Base-by-base conservation (phyloP, 2,113 vertebrate species). In the Nesoenas mayeri region DNA sequence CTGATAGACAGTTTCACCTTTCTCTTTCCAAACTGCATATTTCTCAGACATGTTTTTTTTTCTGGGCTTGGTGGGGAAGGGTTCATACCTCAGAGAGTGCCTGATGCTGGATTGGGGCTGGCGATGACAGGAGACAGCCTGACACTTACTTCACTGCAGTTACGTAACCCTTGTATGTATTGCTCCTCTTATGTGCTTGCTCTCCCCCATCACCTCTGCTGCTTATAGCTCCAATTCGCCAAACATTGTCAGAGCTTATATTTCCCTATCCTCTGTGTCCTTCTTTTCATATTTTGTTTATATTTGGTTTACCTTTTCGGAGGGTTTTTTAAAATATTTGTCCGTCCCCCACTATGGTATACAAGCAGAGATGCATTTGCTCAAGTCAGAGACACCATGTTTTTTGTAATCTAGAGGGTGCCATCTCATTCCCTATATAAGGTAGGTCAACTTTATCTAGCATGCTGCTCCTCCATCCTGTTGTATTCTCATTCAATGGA, bases 11-110 rank as follows among this genome's bases (percentile, higher is more conserved):
- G 26, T 83, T 79, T 89, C 78, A 82, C 40, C 28, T 73, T 66
- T 75, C 48, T 65, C 48, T 47, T 47, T 91, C 44, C 77, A 73
- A 72, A 61, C 24, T 44, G 57, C 86, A 29, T 85, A 85, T 77
- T 94, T 90, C 54, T 88, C 51, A 84, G 48, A 58, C 80, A 50
- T 67, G 14, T 19, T 92, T 72, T 75, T 91, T 58, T 75, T 91
- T 58, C 57, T 72, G 70, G 93, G 80, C 84, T 95, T 89, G 50
- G 44, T 64, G 48, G 53, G 65, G 84, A 79, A 75, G 28, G 16
- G 31, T 65, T 87, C 61, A 40, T 65, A 40, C 34, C 62, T 92
- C 9, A 25, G 69, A 57, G 34, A 36, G 18, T 16, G 11, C 44
- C n/a, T 36, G 24, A n/a, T 47, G 18, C 40, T 57, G 80, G 31